A percentile compares a stretch with the other conserved stretches of the same genome.
Conservation (phyloP, 2,797 vertebrate species). For the Gobionotothen gibberifrons region DNA sequence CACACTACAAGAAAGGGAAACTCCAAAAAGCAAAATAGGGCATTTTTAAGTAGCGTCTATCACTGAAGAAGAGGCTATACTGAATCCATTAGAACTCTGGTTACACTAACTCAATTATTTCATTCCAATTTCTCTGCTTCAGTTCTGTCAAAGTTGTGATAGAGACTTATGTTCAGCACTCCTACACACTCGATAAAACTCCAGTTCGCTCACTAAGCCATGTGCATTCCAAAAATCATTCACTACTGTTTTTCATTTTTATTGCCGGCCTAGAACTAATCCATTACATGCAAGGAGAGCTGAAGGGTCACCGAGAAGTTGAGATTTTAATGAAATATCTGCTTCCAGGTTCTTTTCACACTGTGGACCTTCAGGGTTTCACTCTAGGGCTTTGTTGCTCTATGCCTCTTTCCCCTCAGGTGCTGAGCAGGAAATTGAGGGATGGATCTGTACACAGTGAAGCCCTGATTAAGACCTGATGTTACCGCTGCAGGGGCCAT, state of each 20-base stretch:
- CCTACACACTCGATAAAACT: conserved; percentile 11
- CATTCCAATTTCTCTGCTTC: conserved; percentile 19
- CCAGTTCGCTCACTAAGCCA: neutral
- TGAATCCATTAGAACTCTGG: too few species aligned
- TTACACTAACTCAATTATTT: conserved; percentile 13
- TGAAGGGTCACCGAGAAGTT: conserved; percentile 12
- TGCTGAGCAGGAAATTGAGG: conserved; percentile 65
- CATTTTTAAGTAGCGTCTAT: too few species aligned
- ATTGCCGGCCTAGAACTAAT: conserved; percentile 38
- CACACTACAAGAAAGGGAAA: too few species aligned
- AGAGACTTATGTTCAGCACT: conserved; percentile 34
- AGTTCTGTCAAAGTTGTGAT: conserved; percentile 32
- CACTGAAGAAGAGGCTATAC: too few species aligned
- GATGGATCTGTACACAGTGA: conserved; percentile 42
- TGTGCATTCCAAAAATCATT: conserved; percentile 33
- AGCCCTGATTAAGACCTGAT: conserved; percentile 58
- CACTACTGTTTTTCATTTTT: conserved; percentile 42
- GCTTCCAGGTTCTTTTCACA: conserved; percentile 42
- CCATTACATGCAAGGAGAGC: conserved; percentile 14
- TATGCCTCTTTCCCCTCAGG: conserved; percentile 33
- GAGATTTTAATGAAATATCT: conserved; percentile 51
- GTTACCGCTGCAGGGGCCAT: conserved; percentile 20
- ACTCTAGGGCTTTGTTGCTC: conserved; percentile 32
- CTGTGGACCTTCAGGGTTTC: conserved; percentile 23
- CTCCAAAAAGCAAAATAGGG: too few species aligned